Evolutionary conservation across 2,888 invertebrate genomes (phyloP).

Genomic region (Drosophila neonasuta): DNA sequence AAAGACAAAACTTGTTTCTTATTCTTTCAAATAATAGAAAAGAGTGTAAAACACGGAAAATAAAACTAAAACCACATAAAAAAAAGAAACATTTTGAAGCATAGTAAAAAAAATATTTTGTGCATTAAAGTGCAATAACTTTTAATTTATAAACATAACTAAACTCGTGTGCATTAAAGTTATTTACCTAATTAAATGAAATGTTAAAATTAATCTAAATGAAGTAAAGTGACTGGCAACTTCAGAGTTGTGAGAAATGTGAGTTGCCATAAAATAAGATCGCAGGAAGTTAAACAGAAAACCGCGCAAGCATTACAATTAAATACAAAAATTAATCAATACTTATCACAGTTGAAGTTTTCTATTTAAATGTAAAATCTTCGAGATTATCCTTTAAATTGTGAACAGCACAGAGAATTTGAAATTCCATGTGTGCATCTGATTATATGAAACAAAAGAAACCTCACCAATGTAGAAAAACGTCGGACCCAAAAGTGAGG

Average conservation of each 20-base stretch:
- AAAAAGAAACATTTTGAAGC: too few relatives aligned
- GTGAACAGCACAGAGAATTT: slow-evolving; percentile 1
- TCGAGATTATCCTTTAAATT: slow-evolving; percentile 1
- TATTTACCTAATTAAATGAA: too few relatives aligned
- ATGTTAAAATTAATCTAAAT: too few relatives aligned
- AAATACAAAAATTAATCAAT: neutral
- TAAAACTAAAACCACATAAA: too few relatives aligned
- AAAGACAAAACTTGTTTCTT: too few relatives aligned
- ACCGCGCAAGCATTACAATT: too few relatives aligned
- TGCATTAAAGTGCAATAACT: too few relatives aligned
- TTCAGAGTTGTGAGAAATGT: neutral
- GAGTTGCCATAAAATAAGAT: neutral
- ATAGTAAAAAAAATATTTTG: too few relatives aligned
- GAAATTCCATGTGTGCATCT: slow-evolving; percentile 10
- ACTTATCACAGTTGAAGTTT: neutral
- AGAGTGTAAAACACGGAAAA: too few relatives aligned
- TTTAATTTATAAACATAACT: too few relatives aligned
- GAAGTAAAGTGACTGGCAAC: neutral
- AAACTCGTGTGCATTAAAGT: too few relatives aligned
- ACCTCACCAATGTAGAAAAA: slow-evolving; percentile 31
- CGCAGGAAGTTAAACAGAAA: neutral
- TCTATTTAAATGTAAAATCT: neutral
- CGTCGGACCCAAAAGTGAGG: neutral
- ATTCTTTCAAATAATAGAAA: too few relatives aligned
- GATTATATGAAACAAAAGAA: slow-evolving; percentile 38